Evolutionary conservation across 2,113 vertebrate genomes (phyloP).

Genomic region (Cephalopholis sonnerati): DNA sequence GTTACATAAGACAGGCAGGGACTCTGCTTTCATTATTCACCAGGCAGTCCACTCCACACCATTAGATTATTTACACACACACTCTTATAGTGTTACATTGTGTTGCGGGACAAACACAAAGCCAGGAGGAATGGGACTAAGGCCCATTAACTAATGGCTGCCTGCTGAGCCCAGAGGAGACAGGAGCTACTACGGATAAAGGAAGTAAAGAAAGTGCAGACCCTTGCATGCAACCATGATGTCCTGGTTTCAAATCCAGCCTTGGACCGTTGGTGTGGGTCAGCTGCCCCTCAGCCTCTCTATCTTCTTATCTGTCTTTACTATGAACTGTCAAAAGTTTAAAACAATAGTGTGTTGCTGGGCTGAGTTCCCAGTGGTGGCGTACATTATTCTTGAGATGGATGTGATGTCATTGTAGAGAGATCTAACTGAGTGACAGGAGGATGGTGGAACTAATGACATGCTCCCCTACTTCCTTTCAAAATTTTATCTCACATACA

Average conservation of each 20-base stretch:
- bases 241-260: constrained; percentile 15
- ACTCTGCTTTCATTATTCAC: constrained; percentile 67
- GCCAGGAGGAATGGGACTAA: neutral
- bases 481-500: neutral
- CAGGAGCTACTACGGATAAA: neutral
- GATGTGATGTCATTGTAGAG: neutral
- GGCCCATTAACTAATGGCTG: constrained; percentile 51
- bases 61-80: constrained; percentile 69
- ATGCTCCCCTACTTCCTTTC: neutral
- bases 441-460: neutral
- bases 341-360: neutral
- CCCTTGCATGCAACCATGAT: neutral
- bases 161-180: constrained; percentile 29
- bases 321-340: neutral
- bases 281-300: neutral
- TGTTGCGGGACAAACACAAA: constrained; percentile 36
- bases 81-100: constrained; percentile 52
- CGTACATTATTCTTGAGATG: neutral
- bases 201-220: neutral
- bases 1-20: constrained; percentile 72
- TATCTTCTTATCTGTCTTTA: neutral
- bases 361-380: neutral
- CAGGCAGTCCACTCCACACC: constrained; percentile 53
- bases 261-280: neutral
- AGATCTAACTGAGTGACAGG: neutral